Evolutionary conservation across 1,140 invertebrate genomes (phyloP).

Genomic region (Zeugodacus cucurbitae): DNA sequence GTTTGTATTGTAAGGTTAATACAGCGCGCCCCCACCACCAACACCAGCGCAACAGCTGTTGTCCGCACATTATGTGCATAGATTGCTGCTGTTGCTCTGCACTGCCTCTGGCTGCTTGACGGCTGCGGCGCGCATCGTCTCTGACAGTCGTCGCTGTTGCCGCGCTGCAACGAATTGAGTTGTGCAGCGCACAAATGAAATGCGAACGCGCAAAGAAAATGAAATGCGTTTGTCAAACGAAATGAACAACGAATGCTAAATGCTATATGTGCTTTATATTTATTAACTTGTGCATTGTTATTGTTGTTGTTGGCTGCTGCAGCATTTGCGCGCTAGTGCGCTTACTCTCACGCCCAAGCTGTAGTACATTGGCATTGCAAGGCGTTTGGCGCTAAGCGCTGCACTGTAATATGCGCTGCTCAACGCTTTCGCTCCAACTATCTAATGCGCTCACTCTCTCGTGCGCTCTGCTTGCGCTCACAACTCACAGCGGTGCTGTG

Average conservation of each 20-base stretch:
- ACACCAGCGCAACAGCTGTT: conserved; percentile 31
- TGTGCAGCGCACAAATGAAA: conserved; percentile 6
- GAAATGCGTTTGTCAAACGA: background rate
- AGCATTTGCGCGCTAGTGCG: background rate
- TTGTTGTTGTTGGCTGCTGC: background rate
- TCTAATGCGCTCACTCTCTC: background rate
- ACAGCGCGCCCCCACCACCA: conserved; percentile 27
- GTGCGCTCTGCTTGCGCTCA: background rate
- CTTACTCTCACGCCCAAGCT: background rate
- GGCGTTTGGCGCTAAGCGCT: background rate
- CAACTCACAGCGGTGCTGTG: background rate
- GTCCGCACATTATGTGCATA: background rate
- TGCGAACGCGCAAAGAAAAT: conserved; percentile 7
- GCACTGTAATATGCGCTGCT: background rate
- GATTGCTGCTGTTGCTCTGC: background rate
- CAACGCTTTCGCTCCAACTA: background rate
- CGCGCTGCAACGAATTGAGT: background rate
- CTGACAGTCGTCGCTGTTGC: background rate
- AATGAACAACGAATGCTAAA: conserved; percentile 13
- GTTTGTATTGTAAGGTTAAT: background rate
- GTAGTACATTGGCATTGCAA: background rate
- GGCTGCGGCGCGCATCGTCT: background rate
- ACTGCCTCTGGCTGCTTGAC: too few relatives aligned
- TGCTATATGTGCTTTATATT: background rate
- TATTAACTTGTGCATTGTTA: background rate